Conservation (phyloP, 2,113 vertebrate genomes). For the Hemiprocne comata region DNA sequence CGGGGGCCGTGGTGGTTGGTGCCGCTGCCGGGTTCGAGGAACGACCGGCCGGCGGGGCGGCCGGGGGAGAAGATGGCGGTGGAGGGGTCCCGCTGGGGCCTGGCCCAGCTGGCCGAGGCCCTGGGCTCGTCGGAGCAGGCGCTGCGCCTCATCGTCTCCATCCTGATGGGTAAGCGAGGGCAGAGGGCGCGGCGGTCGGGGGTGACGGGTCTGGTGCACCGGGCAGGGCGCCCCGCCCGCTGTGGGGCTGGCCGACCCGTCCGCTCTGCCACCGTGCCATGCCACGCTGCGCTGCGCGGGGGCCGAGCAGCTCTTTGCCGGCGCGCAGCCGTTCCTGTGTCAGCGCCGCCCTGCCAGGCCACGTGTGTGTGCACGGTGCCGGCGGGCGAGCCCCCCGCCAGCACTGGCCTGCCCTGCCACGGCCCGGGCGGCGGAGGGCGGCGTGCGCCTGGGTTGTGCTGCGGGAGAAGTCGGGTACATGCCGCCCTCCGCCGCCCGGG, state of each 20-base stretch:
- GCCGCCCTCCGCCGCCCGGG: too few relatives aligned
- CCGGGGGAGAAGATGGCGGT: slow-evolving; percentile 75
- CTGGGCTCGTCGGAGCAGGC: slow-evolving; percentile 91
- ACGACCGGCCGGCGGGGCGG: slow-evolving; percentile 5
- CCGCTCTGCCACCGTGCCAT: neutral
- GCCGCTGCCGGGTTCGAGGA: neutral
- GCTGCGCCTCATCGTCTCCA: slow-evolving; percentile 88
- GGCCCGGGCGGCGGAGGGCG: neutral
- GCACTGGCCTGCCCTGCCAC: too few relatives aligned
- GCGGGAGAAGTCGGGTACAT: too few relatives aligned
- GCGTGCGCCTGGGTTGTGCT: neutral
- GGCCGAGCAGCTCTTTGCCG: neutral
- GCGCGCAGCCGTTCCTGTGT: neutral
- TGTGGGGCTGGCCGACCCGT: too few relatives aligned
- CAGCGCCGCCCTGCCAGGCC: neutral
- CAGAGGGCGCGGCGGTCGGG: neutral
- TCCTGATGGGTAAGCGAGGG: slow-evolving; percentile 86
- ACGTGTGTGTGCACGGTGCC: neutral
- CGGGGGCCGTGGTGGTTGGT: slow-evolving; percentile 6
- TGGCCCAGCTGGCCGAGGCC: slow-evolving; percentile 78
- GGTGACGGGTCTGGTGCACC: neutral
- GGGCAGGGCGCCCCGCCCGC: neutral
- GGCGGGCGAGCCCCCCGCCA: neutral
- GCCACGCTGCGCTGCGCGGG: too few relatives aligned
- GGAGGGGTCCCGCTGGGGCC: neutral